Base-by-base conservation (phyloP, 2,113 vertebrate species). In the Bettongia penicillata region DNA sequence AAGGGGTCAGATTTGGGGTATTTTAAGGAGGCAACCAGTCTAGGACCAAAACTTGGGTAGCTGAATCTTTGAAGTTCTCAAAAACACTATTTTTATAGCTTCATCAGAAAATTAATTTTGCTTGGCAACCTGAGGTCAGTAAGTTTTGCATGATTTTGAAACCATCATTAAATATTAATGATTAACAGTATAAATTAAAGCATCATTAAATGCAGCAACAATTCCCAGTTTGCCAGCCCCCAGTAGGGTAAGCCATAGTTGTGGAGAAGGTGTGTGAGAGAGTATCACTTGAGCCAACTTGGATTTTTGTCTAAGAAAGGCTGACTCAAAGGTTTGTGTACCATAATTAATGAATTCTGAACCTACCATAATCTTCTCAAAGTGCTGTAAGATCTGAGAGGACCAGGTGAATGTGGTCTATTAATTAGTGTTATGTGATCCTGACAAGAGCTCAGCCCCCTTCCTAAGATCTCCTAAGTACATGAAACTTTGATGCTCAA, bases 191-290 rank as follows among this genome's bases (percentile, higher is more conserved):
- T 43, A 43, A 43, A 84, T 84, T 43, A 43, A 84, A 84, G n/a
- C 68, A 84, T 77, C 19, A 84, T 23, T 23, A 93, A 94, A 91
- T 19, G n/a, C 53, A 97, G 97, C 51, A 98, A 97, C 98, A 97
- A 92, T 98, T 98, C 97, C 97, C 91, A 96, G 96, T 97, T 97
- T 51, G 68, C 94, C 93, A 93, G 96, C 91, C 50, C 96, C 94
- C 0, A 96, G 98, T 97, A 98, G 97, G 96, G 97, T 98, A 98
- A 95, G 47, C 90, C 57, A 91, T 94, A 97, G 97, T 98, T 97
- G 53, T 97, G 98, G 98, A 99, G 97, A 98, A 99, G 98, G 98
- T 98, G 98, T 97, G 97, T 98, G 97, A 93, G 96, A 96, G 95
- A 95, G 93, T 97, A 98, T 95, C 93, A 99, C 94, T 95, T 98